phyloP scores from a whole-genome alignment of 92 coral and sea anemone species.

The Phymanthus crucifer region DNA sequence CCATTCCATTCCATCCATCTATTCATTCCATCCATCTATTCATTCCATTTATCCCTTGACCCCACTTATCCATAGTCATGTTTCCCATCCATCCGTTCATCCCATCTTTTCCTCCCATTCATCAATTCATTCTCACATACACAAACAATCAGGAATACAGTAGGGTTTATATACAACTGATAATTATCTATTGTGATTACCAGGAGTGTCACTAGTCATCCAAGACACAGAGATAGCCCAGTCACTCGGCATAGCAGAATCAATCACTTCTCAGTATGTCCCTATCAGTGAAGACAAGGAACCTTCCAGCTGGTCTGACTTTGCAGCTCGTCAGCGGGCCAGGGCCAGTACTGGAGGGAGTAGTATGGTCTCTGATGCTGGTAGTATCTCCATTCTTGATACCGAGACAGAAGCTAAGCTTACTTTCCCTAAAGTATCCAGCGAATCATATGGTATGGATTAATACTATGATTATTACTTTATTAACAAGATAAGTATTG shows the following conservation, averaged over 20 bases:
- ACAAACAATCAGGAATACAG: background rate
- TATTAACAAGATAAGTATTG: background rate
- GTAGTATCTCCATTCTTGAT: conserved; percentile 44
- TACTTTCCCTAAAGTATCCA: conserved; percentile 40
- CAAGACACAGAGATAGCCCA: conserved; percentile 90
- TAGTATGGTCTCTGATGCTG: conserved; percentile 60
- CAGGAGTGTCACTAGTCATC: conserved; percentile 77
- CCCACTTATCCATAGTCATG: too few species aligned
- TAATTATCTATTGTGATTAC: background rate
- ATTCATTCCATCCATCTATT: too few species aligned
- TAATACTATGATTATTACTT: too few species aligned
- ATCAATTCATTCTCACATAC: too few species aligned
- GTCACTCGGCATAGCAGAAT: conserved; percentile 54
- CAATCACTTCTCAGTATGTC: conserved; percentile 25
- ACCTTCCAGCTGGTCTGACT: conserved; percentile 32
- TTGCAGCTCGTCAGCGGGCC: conserved; percentile 38
- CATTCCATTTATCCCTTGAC: background rate
- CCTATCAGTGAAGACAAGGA: conserved; percentile 18
- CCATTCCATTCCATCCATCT: background rate
- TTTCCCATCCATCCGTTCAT: background rate
- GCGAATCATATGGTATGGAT: conserved; percentile 72
- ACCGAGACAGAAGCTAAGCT: conserved; percentile 48
- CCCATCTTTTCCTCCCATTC: background rate
- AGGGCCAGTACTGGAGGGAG: conserved; percentile 76
- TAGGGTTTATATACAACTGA: background rate